Base-by-base conservation (phyloP, 2,888 invertebrate genomes). In the Auanema freiburgensis region DNA sequence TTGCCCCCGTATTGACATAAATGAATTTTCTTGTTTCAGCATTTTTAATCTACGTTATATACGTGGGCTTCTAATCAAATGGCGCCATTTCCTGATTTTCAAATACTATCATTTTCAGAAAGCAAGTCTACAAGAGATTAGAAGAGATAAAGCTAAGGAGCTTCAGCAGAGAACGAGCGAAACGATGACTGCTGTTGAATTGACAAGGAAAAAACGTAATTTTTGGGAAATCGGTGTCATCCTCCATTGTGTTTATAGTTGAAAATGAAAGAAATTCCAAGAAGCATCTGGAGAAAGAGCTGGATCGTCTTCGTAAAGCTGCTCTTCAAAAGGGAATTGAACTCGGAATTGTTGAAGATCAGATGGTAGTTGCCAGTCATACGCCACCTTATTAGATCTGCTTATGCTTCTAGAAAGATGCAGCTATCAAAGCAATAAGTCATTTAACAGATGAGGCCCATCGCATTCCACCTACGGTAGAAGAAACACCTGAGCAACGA, bases 221-320 rank as follows among this genome's bases (percentile, higher is more conserved):
- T 52, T n/a, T 52, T 53, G 52, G n/a, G 16, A 12, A 41, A 46
- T n/a, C n/a, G n/a, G n/a, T n/a, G n/a, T n/a, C n/a, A 23, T 16
- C n/a, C 24, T 8, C n/a, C 3, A 18, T 14, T 49, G 10, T 21
- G 24, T 52, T 52, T 16, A 52, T 49, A 76, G 76, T 76, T 49
- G 42, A 63, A 2, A 55, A 58, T 5, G 58, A 60, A 18, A 71
- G 58, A n/a, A 63, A 57, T 33, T 66, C 50, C 42, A 70, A 69
- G 44, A 33, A 33, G 8, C 33, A 33, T 33, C 8, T 33, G 33
- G 65, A 71, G 54, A 71, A 69, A 58, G 69, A 76, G 53, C 56
- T 76, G 62, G 71, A 71, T 16, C 58, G 66, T 18, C 33, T 74
- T 52, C 63, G 67, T 41, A 74, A 74, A 44, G 67, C 66, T 25